Base-by-base conservation (phyloP, 2,113 vertebrate genomes). In the Hemiprocne comata region DNA sequence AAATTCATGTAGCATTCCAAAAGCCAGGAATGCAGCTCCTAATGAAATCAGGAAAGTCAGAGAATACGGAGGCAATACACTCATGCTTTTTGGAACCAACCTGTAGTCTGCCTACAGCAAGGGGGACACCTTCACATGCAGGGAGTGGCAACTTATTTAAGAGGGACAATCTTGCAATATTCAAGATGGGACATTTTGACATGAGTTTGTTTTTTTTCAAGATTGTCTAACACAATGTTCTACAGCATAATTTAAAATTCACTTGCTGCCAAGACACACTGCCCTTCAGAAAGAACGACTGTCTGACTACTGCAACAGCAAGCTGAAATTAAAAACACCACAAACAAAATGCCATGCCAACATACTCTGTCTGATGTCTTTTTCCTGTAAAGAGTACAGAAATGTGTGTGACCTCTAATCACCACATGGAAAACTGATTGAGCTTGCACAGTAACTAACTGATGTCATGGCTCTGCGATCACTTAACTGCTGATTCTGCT, bases 201-300 rank as follows among this genome's bases (percentile, higher is more conserved):
- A 29, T 0, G 0, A 72, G 33, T 10, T 64, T 36, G 0, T 6
- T 19, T 54, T 60, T 60, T 46, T 25, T 65, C 38, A 73, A 44
- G n/a, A 28, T 3, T 29, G 18, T 54, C 53, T 78, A 46, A 89
- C 6, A 60, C 2, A 3, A 33, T 8, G 13, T 14, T 75, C 24
- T 42, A 33, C 78, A 33, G 36, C n/a, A 51, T 53, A 65, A 65
- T 72, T 64, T 33, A 38, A 67, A 90, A 46, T 28, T 62, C 31
- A 54, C 31, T 54, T 85, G 38, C n/a, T 64, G 28, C 16, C 25
- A 48, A 81, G 53, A 67, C 57, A 67, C 57, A 34, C 44, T 19
- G 20, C 24, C 18, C 26, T 90, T 66, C n/a, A 71, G 34, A 89
- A 89, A 82, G 33, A 44, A 51, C 3, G 29, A 51, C 6, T 33